A percentile compares a stretch with the other conserved stretches of the same genome.
Conservation (phyloP, 2,113 vertebrate species). For the Atractosteus spatula region DNA sequence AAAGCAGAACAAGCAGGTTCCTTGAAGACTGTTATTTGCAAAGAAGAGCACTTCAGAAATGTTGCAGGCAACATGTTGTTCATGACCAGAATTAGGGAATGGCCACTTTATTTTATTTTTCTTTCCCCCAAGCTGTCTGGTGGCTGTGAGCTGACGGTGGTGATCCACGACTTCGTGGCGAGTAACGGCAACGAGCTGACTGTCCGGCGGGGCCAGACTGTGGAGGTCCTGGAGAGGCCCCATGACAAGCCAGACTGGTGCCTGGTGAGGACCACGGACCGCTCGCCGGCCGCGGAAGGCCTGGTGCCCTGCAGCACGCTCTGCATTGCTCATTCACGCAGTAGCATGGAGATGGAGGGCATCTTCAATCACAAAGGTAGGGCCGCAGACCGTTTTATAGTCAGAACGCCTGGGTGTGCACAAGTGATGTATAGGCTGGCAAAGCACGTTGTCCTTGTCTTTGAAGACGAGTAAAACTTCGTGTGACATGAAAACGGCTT, state of each 20-base stretch:
- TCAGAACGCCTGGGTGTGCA: fast-evolving
- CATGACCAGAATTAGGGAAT: too few species aligned
- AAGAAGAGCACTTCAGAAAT: too few species aligned
- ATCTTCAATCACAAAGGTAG: slow-evolving; percentile 99
- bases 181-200: slow-evolving; percentile 94
- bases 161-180: slow-evolving; percentile 94
- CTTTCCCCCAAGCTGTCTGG: slow-evolving; percentile 79
- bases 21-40: too few species aligned
- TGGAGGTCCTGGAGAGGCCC: slow-evolving; percentile 92
- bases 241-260: slow-evolving; percentile 97
- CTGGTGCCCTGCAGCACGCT: slow-evolving; percentile 92
- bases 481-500: too few species aligned
- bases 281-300: slow-evolving; percentile 88
- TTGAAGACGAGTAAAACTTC: too few species aligned
- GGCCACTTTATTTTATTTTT: slow-evolving; percentile 29
- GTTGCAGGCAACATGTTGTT: too few species aligned
- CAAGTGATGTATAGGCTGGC: too few species aligned
- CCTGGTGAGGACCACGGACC: slow-evolving; percentile 90
- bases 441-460: too few species aligned
- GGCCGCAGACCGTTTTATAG: slow-evolving; percentile 15
- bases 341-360: slow-evolving; percentile 98
- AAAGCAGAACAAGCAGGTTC: too few species aligned
- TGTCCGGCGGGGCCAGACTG: slow-evolving; percentile 90
- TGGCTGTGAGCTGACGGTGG: slow-evolving; percentile 94
- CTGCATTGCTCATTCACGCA: slow-evolving; percentile 95